Evolutionary conservation across 2,888 invertebrate genomes (phyloP).

Genomic region (Gryllus longicercus): DNA sequence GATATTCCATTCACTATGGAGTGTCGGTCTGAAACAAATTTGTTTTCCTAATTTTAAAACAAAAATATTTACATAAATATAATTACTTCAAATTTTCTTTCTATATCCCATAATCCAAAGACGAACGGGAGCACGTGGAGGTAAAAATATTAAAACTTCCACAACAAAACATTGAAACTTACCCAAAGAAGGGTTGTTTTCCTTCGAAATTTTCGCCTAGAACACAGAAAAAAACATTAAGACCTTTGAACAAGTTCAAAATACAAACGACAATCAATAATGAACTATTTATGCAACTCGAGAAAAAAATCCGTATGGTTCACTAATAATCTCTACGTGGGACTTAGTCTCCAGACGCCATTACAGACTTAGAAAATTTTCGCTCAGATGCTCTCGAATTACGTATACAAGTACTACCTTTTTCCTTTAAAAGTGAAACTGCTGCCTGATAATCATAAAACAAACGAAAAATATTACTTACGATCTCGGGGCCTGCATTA

Average conservation of each 20-base stretch:
- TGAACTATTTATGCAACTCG: neutral
- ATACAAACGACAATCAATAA: neutral
- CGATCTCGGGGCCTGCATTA: conserved; percentile 43
- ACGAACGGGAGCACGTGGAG: too few relatives aligned
- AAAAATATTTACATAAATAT: too few relatives aligned
- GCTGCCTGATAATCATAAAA: too few relatives aligned
- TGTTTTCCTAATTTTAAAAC: neutral
- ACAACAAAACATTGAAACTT: conserved; percentile 39
- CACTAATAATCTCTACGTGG: conserved; percentile 43
- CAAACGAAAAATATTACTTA: conserved; percentile 40
- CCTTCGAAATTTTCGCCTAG: conserved; percentile 48
- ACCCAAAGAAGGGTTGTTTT: conserved; percentile 46
- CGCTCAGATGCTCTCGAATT: conserved; percentile 35
- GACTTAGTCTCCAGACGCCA: conserved; percentile 76
- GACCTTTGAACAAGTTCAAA: neutral
- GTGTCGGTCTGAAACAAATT: conserved; percentile 31
- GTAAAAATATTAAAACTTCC: too few relatives aligned
- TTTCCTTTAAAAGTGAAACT: too few relatives aligned
- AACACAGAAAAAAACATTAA: conserved; percentile 37
- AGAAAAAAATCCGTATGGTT: conserved; percentile 17
- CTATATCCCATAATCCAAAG: too few relatives aligned
- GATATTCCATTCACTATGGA: conserved; percentile 68
- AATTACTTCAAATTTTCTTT: too few relatives aligned
- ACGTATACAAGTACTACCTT: neutral
- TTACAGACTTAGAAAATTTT: conserved; percentile 76